A percentile compares a stretch with the other conserved stretches of the same genome.
Conservation (phyloP, 2,888 invertebrate genomes). For the Amblyjoppa fuscipennis region DNA sequence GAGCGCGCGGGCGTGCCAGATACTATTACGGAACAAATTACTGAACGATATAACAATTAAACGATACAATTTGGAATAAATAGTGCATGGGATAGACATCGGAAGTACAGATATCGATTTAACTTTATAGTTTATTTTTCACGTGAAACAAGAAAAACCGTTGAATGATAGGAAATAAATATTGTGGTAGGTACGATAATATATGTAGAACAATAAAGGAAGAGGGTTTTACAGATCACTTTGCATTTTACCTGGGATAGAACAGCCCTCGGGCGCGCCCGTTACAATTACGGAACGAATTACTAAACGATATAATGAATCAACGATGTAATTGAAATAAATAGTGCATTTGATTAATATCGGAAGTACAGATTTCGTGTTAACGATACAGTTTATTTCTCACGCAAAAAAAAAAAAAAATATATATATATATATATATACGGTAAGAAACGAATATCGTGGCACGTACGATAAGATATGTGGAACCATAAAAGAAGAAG, state of each 20-base stretch:
- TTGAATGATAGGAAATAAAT: constrained; percentile 28
- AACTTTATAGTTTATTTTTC: constrained; percentile 39
- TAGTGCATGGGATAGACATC: not conserved
- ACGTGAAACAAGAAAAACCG: constrained; percentile 26
- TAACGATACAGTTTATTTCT: constrained; percentile 40
- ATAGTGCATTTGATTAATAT: not conserved
- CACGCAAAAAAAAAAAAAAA: constrained; percentile 3
- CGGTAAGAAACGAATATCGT: too few species aligned
- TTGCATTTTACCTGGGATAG: constrained; percentile 13
- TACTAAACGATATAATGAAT: constrained; percentile 1
- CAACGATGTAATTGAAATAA: not conserved
- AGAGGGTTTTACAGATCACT: constrained; percentile 20
- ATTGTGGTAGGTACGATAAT: constrained; percentile 11
- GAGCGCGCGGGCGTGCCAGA: not conserved
- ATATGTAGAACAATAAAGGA: constrained; percentile 4
- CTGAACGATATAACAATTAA: not conserved
- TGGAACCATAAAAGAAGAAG: not conserved
- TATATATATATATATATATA: too few species aligned
- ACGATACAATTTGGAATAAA: not conserved
- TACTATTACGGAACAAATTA: not conserved
- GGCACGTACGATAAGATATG: too few species aligned
- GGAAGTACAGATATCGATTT: not conserved
- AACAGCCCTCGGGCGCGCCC: constrained; percentile 7
- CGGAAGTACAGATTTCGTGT: not conserved
- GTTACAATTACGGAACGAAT: not conserved